These are phyloP conservation scores for Erebia palarica DNA, from an alignment of 2,888 invertebrate species.

Conservation along the genomic window DNA sequence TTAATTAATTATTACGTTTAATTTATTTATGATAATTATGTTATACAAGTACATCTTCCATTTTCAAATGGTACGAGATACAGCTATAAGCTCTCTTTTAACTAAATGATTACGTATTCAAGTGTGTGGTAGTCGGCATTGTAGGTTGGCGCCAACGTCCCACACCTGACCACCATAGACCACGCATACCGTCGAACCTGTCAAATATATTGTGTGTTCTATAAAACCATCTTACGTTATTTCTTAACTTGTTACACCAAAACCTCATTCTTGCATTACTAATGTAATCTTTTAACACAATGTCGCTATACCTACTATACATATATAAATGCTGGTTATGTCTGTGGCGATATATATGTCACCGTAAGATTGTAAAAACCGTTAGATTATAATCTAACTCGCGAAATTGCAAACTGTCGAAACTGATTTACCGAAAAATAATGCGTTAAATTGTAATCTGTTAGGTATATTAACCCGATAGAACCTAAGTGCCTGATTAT, in stretches of 20 bases:
- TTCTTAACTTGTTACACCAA: conserved; percentile 26
- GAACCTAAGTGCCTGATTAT: too few species aligned
- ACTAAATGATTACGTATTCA: conserved; percentile 49
- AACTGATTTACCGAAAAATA: too few species aligned
- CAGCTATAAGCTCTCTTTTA: background rate
- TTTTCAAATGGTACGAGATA: background rate
- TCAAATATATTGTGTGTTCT: conserved; percentile 22
- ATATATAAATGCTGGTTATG: too few species aligned
- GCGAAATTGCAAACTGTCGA: too few species aligned
- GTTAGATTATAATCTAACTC: too few species aligned
- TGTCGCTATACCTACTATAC: background rate
- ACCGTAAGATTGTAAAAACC: too few species aligned
- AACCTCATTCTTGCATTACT: conserved; percentile 16
- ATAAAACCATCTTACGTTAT: conserved; percentile 27
- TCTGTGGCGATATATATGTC: too few species aligned
- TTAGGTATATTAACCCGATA: too few species aligned
- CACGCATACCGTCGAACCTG: conserved; percentile 19
- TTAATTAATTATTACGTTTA: too few species aligned
- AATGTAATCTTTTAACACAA: background rate
- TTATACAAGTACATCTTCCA: background rate
- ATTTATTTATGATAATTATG: too few species aligned
- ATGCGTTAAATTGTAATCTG: too few species aligned
- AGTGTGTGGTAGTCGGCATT: conserved; percentile 35
- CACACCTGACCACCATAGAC: conserved; percentile 26
- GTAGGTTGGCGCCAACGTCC: conserved; percentile 38